Evolutionary conservation across 1,140 invertebrate genomes (phyloP).

Genomic region (Tetragnatha versicolor): DNA sequence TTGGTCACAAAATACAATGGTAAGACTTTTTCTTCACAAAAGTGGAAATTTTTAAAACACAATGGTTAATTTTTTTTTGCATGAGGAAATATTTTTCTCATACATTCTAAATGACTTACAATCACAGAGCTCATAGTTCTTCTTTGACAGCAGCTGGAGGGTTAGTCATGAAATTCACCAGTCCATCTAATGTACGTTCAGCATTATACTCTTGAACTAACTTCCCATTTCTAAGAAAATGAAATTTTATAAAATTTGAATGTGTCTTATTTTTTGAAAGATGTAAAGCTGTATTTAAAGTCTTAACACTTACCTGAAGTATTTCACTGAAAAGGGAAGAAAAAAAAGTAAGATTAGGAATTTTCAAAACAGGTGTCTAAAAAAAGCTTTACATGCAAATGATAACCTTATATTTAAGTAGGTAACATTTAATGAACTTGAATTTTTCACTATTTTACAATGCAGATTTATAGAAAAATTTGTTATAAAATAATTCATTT

Average conservation of each 20-base stretch:
- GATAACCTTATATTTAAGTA: no score
- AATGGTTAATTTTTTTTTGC: not conserved
- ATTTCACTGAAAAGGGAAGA: conserved; percentile 60
- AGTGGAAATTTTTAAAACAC: no score
- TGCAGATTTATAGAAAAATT: no score
- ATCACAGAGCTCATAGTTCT: conserved; percentile 2
- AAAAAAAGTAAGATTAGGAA: not conserved
- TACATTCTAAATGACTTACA: not conserved
- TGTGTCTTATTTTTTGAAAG: conserved; percentile 59
- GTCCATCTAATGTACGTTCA: conserved; percentile 64
- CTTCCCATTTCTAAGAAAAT: conserved; percentile 64
- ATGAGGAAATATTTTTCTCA: not conserved
- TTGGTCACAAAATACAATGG: no score
- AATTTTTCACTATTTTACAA: no score
- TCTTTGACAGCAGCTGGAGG: conserved; percentile 7
- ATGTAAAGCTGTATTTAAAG: not conserved
- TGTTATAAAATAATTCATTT: no score
- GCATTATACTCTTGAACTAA: conserved; percentile 64
- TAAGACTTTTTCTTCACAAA: no score
- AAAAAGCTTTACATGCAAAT: no score
- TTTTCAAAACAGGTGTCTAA: not conserved
- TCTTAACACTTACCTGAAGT: conserved; percentile 62
- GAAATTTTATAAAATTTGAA: not conserved
- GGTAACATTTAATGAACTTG: no score
- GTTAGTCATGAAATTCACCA: conserved; percentile 68